A percentile compares a stretch with the other conserved stretches of the same genome.
Conservation (phyloP, 2,888 invertebrate genomes). For the Spodoptera littoralis region DNA sequence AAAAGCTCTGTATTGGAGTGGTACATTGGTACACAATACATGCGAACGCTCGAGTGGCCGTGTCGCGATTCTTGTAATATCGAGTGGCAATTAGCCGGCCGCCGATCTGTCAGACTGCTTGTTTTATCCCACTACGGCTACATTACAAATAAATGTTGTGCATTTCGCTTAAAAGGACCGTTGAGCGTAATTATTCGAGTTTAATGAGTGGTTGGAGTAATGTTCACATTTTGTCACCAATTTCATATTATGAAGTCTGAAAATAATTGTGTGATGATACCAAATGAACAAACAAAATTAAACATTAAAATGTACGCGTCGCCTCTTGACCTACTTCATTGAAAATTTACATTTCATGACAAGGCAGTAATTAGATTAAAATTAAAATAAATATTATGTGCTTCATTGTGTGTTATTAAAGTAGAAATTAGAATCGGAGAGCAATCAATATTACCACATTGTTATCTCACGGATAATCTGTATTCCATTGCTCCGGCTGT, state of each 20-base stretch:
- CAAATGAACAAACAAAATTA: constrained; percentile 17
- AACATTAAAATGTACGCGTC: background rate
- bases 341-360: too few species aligned
- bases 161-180: constrained; percentile 32
- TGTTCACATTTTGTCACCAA: constrained; percentile 33
- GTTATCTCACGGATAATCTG: constrained; percentile 20
- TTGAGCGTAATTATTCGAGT: constrained; percentile 29
- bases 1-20: constrained; percentile 48
- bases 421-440: constrained; percentile 15
- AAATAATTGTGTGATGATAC: constrained; percentile 11
- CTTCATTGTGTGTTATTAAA: constrained; percentile 4
- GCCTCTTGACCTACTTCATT: too few species aligned
- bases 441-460: constrained; percentile 22
- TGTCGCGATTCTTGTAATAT: constrained; percentile 52
- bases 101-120: constrained; percentile 34
- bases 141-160: constrained; percentile 39
- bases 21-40: constrained; percentile 31
- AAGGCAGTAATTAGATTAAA: too few species aligned
- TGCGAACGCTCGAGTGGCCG: constrained; percentile 33
- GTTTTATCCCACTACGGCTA: constrained; percentile 34
- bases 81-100: constrained; percentile 54
- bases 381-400: too few species aligned
- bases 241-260: constrained; percentile 1
- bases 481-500: constrained; percentile 26
- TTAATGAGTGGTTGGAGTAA: constrained; percentile 32